phyloP scores from a whole-genome alignment of 2,113 vertebrate species.

The Rhea americana region DNA sequence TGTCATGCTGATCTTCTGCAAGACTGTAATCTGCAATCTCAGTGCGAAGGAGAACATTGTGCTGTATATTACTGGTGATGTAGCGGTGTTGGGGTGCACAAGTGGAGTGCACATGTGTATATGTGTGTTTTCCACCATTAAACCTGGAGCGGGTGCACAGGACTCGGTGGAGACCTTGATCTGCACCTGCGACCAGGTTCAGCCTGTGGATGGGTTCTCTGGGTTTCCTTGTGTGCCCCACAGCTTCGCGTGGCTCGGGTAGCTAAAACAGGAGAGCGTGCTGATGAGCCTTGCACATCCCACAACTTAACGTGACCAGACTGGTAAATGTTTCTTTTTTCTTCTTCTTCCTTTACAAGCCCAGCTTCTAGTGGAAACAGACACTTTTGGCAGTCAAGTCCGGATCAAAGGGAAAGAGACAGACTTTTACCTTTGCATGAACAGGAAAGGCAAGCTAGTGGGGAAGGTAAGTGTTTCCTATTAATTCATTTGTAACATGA shows the following conservation, averaged over 20 bases:
- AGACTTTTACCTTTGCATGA: constrained; percentile 91
- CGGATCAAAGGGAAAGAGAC: constrained; percentile 91
- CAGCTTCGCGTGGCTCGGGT: accelerated
- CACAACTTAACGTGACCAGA: background rate
- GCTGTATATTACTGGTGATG: background rate
- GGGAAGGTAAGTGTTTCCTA: constrained; percentile 84
- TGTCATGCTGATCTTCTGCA: background rate
- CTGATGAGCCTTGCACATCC: background rate
- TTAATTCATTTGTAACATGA: constrained; percentile 37
- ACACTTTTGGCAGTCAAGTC: constrained; percentile 91
- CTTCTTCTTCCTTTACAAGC: constrained; percentile 81
- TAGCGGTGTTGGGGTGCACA: background rate
- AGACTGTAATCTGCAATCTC: background rate
- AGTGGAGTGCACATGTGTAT: accelerated
- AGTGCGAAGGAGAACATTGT: accelerated
- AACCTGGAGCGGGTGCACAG: accelerated
- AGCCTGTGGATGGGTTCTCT: background rate
- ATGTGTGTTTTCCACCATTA: background rate
- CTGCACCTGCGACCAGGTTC: background rate
- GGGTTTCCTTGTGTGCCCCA: background rate
- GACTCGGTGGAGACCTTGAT: background rate
- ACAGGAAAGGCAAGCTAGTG: constrained; percentile 88
- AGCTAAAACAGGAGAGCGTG: background rate
- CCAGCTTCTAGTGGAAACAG: constrained; percentile 92
- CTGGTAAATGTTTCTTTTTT: constrained; percentile 57